Percentiles rank a stretch among this genome's conserved stretches.
Conservation (phyloP, 2,113 vertebrate species). For the Bubalus kerabau region DNA sequence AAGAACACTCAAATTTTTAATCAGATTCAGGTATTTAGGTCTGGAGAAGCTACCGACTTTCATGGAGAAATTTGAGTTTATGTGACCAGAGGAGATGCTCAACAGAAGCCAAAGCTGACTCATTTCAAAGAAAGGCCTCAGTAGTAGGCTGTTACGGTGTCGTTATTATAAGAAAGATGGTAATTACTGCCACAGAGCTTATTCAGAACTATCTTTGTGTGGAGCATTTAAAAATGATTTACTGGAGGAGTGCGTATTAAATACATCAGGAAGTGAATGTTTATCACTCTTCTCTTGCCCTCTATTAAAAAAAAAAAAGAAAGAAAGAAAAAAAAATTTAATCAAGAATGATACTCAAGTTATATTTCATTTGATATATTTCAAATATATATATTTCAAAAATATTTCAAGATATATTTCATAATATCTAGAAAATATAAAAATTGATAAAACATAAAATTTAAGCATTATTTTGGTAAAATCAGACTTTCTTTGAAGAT, state of each 20-base stretch:
- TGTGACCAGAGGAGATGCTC: neutral
- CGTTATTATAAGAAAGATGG: neutral
- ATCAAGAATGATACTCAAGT: neutral
- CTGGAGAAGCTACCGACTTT: neutral
- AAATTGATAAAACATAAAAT: neutral
- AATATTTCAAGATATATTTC: neutral
- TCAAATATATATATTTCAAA: too few species aligned
- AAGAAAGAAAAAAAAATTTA: neutral
- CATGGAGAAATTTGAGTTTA: neutral
- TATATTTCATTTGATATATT: conserved; percentile 12
- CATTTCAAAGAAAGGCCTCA: neutral
- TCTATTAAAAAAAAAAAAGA: neutral
- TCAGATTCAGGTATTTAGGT: neutral
- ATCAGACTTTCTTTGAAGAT: neutral
- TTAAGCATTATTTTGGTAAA: neutral
- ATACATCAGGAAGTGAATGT: neutral
- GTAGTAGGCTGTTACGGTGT: neutral
- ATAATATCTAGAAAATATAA: conserved; percentile 7
- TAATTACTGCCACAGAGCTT: conserved; percentile 22
- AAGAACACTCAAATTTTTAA: neutral
- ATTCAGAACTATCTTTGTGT: conserved; percentile 2
- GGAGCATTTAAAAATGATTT: neutral
- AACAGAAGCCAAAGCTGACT: neutral
- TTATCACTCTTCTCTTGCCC: neutral
- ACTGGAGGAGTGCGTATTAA: neutral